Conservation (phyloP, 2,797 vertebrate genomes). For the Sandelia bainsii region DNA sequence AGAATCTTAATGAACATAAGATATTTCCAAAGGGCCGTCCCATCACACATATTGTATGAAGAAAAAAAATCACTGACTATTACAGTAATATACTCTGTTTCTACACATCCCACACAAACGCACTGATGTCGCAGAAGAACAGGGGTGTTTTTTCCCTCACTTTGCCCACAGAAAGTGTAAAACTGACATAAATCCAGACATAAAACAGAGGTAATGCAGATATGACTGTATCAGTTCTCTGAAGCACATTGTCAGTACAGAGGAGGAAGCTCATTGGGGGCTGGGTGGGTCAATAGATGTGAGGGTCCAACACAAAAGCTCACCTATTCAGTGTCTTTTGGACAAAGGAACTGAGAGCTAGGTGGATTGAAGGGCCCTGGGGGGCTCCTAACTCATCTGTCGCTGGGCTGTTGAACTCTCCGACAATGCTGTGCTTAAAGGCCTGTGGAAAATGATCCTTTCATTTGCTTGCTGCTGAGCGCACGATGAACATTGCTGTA, state of each 20-base stretch:
- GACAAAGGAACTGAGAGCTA: slow-evolving; percentile 82
- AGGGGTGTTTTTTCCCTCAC: slow-evolving; percentile 41
- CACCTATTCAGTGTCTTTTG: slow-evolving; percentile 87
- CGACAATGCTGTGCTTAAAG: slow-evolving; percentile 85
- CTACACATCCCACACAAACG: slow-evolving; percentile 38
- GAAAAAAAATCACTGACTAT: slow-evolving; percentile 24
- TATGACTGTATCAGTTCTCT: slow-evolving; percentile 79
- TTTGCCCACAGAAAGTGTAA: slow-evolving; percentile 54
- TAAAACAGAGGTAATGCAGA: slow-evolving; percentile 71
- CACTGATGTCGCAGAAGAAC: slow-evolving; percentile 45
- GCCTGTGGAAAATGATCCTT: slow-evolving; percentile 83
- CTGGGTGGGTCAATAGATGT: slow-evolving; percentile 85
- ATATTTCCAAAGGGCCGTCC: slow-evolving; percentile 62
- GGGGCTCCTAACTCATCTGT: slow-evolving; percentile 85
- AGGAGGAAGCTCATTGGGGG: slow-evolving; percentile 78
- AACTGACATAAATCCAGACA: slow-evolving; percentile 63
- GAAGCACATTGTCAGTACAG: slow-evolving; percentile 75
- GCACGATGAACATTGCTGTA: slow-evolving; percentile 69
- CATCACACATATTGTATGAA: slow-evolving; percentile 38
- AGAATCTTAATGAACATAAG: slow-evolving; percentile 73
- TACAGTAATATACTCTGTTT: slow-evolving; percentile 30
- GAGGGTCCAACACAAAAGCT: slow-evolving; percentile 86
- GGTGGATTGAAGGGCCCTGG: slow-evolving; percentile 79
- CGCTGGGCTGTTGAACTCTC: slow-evolving; percentile 82
- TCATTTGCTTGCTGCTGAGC: slow-evolving; percentile 75